Conservation (phyloP, 2,797 vertebrate species). For the Semaprochilodus insignis region DNA sequence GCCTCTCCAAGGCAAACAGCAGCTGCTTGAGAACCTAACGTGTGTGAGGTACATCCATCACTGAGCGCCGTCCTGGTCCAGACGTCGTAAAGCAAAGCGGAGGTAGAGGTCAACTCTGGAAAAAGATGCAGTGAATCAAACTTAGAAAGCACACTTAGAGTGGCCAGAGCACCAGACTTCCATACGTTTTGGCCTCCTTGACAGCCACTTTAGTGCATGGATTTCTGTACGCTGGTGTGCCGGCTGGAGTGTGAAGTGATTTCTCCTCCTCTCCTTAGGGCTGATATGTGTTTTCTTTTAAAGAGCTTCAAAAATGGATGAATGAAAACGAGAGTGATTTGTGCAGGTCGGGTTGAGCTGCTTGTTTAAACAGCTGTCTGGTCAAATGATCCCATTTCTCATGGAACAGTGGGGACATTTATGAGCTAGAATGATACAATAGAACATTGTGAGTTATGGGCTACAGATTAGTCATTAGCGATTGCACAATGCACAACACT, state of each 20-base stretch:
- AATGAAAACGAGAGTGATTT: constrained; percentile 48
- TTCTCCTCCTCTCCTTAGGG: constrained; percentile 32
- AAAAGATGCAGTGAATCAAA: constrained; percentile 1
- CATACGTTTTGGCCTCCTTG: background rate
- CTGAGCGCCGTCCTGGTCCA: constrained; percentile 11
- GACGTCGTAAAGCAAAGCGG: constrained; percentile 36
- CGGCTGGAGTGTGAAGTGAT: constrained; percentile 33
- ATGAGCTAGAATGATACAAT: background rate
- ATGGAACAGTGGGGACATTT: constrained; percentile 42
- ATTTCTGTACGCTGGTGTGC: background rate
- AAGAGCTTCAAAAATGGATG: constrained; percentile 34
- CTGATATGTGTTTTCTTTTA: constrained; percentile 51
- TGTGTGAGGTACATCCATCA: constrained; percentile 36
- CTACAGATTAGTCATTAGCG: background rate
- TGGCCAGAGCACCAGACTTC: no score
- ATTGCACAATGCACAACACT: no score
- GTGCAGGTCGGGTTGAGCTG: constrained; percentile 42
- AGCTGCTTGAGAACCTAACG: constrained; percentile 23
- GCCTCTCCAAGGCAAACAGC: constrained; percentile 48
- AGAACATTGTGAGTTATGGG: background rate
- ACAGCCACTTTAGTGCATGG: background rate
- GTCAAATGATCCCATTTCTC: constrained; percentile 28
- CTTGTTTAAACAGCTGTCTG: constrained; percentile 65
- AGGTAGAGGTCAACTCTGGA: constrained; percentile 20
- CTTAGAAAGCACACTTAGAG: background rate